Evolutionary conservation across 1,140 invertebrate species (phyloP).

Genomic region (Cotesia typhae): DNA sequence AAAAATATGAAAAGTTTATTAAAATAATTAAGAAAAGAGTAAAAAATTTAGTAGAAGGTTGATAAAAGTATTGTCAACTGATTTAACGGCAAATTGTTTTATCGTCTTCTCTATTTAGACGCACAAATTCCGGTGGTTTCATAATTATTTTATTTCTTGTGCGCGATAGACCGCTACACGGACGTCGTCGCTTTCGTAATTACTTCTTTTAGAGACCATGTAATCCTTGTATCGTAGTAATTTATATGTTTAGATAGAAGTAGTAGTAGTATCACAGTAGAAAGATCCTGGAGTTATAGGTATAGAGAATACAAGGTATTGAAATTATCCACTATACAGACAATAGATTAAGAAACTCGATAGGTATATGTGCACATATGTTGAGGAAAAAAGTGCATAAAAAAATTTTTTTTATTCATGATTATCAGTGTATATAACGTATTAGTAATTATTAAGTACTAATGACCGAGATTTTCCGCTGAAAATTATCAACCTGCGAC

Average conservation of each 20-base stretch:
- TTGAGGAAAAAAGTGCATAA: background rate
- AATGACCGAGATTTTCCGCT: slow-evolving; percentile 14
- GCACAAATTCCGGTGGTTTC: slow-evolving; percentile 36
- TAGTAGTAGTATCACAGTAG: too few species aligned
- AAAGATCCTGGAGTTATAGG: background rate
- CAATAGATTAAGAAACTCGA: slow-evolving; percentile 32
- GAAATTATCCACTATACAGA: slow-evolving; percentile 11
- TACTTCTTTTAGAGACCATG: background rate
- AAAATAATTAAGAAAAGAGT: background rate
- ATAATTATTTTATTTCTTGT: slow-evolving; percentile 34
- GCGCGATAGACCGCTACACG: slow-evolving; percentile 27
- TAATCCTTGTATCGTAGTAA: background rate
- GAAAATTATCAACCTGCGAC: slow-evolving; percentile 5
- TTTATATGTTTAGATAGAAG: background rate
- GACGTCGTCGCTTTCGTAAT: slow-evolving; percentile 36
- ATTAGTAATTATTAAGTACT: background rate
- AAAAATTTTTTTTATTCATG: too few species aligned
- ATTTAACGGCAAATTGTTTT: slow-evolving; percentile 33
- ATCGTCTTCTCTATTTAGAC: slow-evolving; percentile 6
- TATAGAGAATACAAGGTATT: background rate
- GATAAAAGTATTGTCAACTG: background rate
- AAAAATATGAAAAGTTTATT: background rate
- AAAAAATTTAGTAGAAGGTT: slow-evolving; percentile 2
- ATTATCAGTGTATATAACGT: background rate
- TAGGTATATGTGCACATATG: slow-evolving; percentile 20